Conservation (phyloP, 2,797 vertebrate species). For the Ctenopoma multispine region DNA sequence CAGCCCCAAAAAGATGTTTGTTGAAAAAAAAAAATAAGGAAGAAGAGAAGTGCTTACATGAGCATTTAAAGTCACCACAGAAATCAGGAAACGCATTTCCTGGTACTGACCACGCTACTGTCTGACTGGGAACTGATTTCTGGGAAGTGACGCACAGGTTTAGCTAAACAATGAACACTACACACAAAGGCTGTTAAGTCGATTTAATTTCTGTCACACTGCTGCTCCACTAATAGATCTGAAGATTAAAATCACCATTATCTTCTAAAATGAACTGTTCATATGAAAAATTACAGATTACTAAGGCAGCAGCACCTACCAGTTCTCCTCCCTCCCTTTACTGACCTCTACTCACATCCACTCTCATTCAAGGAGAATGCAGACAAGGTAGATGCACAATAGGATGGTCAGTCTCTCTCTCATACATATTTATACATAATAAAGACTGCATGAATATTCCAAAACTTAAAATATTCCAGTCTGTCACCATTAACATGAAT, state of each 20-base stretch:
- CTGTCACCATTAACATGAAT: conserved; percentile 74
- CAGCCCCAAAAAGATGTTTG: conserved; percentile 18
- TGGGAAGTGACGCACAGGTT: conserved; percentile 24
- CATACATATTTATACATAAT: conserved; percentile 69
- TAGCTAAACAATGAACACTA: conserved; percentile 28
- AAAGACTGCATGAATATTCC: conserved; percentile 67
- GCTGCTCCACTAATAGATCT: not conserved
- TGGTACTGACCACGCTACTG: conserved; percentile 14
- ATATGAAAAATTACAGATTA: conserved; percentile 5
- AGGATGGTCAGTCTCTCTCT: conserved; percentile 50
- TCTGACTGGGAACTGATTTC: conserved; percentile 58
- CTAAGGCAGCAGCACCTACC: not conserved
- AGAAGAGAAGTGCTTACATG: conserved; percentile 61
- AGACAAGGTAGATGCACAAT: conserved; percentile 48
- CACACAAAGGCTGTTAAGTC: conserved; percentile 2
- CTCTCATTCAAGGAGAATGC: conserved; percentile 18
- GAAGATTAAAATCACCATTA: not conserved
- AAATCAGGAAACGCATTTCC: conserved; percentile 64
- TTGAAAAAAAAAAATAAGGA: not conserved
- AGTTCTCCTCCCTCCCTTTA: not conserved
- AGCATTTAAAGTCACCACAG: conserved; percentile 51
- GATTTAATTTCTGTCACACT: not conserved
- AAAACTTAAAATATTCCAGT: conserved; percentile 67
- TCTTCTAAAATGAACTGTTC: not conserved
- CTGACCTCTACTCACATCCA: conserved; percentile 42